Percentiles rank a stretch among this genome's conserved stretches.
These are phyloP conservation scores for Protaetia brevitarsis DNA, from an alignment of 1,140 invertebrate species.

Conservation along the genomic window DNA sequence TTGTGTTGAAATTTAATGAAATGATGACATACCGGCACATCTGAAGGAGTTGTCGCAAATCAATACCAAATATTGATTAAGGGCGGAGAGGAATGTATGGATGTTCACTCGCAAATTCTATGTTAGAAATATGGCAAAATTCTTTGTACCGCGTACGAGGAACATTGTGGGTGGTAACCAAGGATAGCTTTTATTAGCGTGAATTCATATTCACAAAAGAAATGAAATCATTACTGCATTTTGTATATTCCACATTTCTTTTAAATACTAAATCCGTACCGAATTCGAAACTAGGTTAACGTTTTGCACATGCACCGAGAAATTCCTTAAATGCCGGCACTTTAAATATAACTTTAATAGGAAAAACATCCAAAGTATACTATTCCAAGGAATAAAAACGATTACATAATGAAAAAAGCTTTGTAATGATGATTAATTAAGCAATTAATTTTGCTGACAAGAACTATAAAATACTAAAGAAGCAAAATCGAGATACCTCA, in stretches of 20 bases:
- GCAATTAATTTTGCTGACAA: neutral
- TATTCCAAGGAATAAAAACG: neutral
- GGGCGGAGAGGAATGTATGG: conserved; percentile 1
- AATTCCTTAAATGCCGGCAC: conserved; percentile 9
- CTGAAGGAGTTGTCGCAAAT: conserved; percentile 4
- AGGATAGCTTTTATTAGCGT: neutral
- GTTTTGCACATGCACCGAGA: neutral
- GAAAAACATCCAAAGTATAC: neutral
- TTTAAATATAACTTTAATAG: conserved; percentile 1
- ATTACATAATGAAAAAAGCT: neutral
- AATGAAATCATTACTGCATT: too few relatives aligned
- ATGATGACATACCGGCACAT: neutral
- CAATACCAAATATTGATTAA: conserved; percentile 21
- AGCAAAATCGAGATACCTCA: conserved; percentile 16
- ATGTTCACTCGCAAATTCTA: neutral
- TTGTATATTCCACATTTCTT: neutral
- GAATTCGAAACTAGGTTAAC: neutral
- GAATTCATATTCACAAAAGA: too few relatives aligned
- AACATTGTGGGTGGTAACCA: neutral
- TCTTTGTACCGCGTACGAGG: too few relatives aligned
- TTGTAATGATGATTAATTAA: neutral
- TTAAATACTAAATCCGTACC: neutral
- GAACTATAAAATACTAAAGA: neutral
- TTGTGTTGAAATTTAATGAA: conserved; percentile 20
- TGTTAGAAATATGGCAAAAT: neutral